Conservation (phyloP, 2,797 vertebrate genomes). For the Euphonia xanthogaster region DNA sequence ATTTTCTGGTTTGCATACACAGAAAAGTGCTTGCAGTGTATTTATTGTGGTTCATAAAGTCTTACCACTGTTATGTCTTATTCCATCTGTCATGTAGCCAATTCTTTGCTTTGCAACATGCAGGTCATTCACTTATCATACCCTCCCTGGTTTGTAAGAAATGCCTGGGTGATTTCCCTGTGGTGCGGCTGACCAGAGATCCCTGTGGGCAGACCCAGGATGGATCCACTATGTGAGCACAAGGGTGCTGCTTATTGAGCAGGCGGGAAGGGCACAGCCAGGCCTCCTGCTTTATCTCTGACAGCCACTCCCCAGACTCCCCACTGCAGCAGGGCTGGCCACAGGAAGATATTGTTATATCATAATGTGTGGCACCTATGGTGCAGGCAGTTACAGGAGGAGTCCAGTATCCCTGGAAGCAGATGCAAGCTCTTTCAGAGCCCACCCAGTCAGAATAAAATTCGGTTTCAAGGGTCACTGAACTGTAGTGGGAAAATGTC, state of each 20-base stretch:
- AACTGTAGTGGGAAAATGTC: not conserved
- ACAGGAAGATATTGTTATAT: not conserved
- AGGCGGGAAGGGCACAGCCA: not conserved
- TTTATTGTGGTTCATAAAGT: not conserved
- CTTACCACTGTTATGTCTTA: not conserved
- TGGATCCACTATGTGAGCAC: not conserved
- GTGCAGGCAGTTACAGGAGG: not conserved
- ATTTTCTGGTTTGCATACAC: not conserved
- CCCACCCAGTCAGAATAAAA: not conserved
- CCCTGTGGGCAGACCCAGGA: not conserved
- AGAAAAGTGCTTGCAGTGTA: not conserved
- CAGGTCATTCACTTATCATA: not conserved
- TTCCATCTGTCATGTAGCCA: not conserved
- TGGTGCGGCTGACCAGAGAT: fast-evolving
- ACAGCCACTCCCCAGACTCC: not conserved
- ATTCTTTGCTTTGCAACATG: not conserved
- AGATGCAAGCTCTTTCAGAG: not conserved
- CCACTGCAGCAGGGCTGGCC: not conserved
- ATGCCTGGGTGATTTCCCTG: fast-evolving
- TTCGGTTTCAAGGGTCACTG: not conserved
- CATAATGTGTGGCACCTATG: not conserved
- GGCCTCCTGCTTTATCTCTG: not conserved
- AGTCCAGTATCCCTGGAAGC: not conserved
- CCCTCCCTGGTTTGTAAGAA: not conserved
- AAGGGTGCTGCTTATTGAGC: not conserved